Evolutionary conservation across 2,113 vertebrate genomes (phyloP), one percentile per base, ranked within the genome.

Genomic region (Esox niger): DNA sequence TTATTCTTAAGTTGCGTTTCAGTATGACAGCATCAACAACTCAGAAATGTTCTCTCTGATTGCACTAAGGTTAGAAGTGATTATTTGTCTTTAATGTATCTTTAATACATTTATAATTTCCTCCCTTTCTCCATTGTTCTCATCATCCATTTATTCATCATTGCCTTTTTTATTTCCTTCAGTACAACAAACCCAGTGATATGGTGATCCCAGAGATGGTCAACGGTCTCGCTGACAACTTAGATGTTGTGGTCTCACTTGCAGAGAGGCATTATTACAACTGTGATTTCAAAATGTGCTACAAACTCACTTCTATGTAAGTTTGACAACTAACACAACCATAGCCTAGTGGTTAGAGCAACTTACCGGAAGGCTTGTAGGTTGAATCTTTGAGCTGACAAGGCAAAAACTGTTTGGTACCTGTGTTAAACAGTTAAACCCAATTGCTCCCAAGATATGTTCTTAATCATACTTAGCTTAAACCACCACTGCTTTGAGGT

Each of bases 181-280:
- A 99, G 97, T 99, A 99, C 82, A 98, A 98, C 86, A 98, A 98
- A 76, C 96, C 97, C 29, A 98, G 95, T 90, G 96, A 99, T 80
- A 92, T 95, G 33, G 75, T 94, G 79, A 91, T 98, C 76, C 96
- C 96, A 13, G 94, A 94, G 71, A 87, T 89, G 81, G 90, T 89
- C 74, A 93, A 95, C 64, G 96, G 95, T 78, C 94, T 99, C 73
- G 95, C 97, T 74, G 95, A 98, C 78, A 99, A 99, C 79, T 82
- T 99, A 90, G 96, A 99, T 87, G 95, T 99, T 25, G 96, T 98
- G 0, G 96, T 99, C 70, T 99, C 96, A 68, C 91, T 98, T 77
- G 97, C 97, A 71, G 97, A 99, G 90, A 93, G 97, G 64, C 97
- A 98, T 91, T 99, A 99, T 87, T 99, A 99, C 88, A 99, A 98